Base-by-base conservation (phyloP, 2,888 invertebrate species). In the Trissoscelio sp. region DNA sequence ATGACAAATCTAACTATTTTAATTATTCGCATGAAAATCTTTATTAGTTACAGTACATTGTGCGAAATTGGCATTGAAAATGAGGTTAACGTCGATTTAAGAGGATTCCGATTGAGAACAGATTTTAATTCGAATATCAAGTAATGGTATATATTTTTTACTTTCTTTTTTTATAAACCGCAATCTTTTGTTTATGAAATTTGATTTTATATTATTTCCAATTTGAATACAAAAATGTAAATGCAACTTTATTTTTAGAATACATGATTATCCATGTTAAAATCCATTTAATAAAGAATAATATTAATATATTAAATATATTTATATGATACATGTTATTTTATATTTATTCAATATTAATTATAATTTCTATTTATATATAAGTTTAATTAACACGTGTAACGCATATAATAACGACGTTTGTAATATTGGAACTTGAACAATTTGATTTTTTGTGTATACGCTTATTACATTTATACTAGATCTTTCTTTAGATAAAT, bases 381-480 rank as follows among this genome's bases (percentile, higher is more conserved):
- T 57, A 57, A 53, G 22, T 74, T 57, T 57, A 66, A 74, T 74
- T 55, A 66, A 64, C 55, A 74, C 22, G 48, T 55, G 34, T 18
- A 74, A 64, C 16, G n/a, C 9, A n/a, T 44, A 53, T 62, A 62
- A 73, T 62, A 42, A 73, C 53, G 58, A 11, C 12, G 46, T 58
- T 66, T 66, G 24, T 48, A 28, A 39, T 66, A 75, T 66, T 48
- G 57, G 58, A 66, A 75, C 57, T 75, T 55, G 66, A 75, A 75
- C 75, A 66, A 75, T 75, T 75, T 75, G 16, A 48, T 67, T 75
- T 67, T 22, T 64, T 58, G 14, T 28, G 22, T 42, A 31, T 31
- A 12, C 57, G 28, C 42, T 75, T 67, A 58, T 75, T 75, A 75
- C 75, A 69, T 60, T 77, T 60, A 66, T 74, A 77, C 60, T 69